Percentiles rank a stretch among this genome's conserved stretches.
These are phyloP conservation scores for Agrenia bidenticulata DNA, from an alignment of 2,888 invertebrate genomes.

Conservation along the genomic window DNA sequence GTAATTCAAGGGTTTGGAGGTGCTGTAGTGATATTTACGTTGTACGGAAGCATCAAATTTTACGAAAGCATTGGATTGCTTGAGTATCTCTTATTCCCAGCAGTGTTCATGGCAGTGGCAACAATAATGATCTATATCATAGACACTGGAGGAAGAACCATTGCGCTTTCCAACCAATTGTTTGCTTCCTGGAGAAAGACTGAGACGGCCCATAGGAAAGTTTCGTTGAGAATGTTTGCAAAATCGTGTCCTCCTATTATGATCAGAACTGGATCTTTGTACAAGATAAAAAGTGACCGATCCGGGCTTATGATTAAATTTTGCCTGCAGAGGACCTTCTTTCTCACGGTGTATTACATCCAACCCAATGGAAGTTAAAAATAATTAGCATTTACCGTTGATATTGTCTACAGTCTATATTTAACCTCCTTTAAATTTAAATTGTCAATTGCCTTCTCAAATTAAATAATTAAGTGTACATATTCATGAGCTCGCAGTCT, in stretches of 20 bases:
- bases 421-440: too few species aligned
- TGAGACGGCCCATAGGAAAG: neutral
- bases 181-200: constrained; percentile 17
- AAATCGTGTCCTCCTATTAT: constrained; percentile 9
- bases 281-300: constrained; percentile 15
- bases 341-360: constrained; percentile 11
- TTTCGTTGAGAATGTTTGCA: neutral
- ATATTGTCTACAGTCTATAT: too few species aligned
- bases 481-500: too few species aligned
- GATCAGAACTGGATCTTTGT: constrained; percentile 16
- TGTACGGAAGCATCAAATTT: neutral
- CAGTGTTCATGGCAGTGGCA: neutral
- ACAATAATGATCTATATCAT: neutral
- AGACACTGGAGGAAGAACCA: constrained; percentile 16
- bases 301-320: constrained; percentile 20
- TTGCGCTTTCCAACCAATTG: constrained; percentile 1
- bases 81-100: neutral
- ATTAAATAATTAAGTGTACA: too few species aligned
- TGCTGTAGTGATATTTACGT: neutral
- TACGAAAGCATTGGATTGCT: neutral
- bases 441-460: too few species aligned
- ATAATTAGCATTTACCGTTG: too few species aligned
- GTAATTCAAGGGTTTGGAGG: neutral
- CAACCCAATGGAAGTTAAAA: too few species aligned
- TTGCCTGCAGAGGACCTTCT: constrained; percentile 23